phyloP scores from a whole-genome alignment of 2,797 vertebrate species.

The Botia kubotai region DNA sequence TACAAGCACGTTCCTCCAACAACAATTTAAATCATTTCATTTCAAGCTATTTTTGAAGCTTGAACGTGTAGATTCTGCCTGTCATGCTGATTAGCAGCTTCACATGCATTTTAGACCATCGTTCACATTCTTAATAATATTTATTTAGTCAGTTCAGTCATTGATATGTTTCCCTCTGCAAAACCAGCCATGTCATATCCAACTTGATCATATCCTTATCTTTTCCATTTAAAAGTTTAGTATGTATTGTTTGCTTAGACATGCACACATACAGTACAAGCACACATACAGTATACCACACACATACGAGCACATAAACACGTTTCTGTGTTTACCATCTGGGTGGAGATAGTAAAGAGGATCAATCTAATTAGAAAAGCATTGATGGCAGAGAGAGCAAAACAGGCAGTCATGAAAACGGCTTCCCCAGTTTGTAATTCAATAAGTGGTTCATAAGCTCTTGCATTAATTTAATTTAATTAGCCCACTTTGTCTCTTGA shows the following conservation, averaged over 20 bases:
- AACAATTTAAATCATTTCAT: background rate
- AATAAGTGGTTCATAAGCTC: slow-evolving; percentile 71
- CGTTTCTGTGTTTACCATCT: slow-evolving; percentile 56
- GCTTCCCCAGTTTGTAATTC: slow-evolving; percentile 64
- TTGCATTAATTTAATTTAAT: slow-evolving; percentile 72
- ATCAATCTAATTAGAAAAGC: slow-evolving; percentile 62
- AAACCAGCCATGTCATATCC: slow-evolving; percentile 2
- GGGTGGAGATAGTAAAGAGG: slow-evolving; percentile 43
- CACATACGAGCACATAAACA: slow-evolving; percentile 9
- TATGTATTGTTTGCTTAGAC: background rate
- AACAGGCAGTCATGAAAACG: slow-evolving; percentile 13
- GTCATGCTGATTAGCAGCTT: background rate
- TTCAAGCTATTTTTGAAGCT: background rate
- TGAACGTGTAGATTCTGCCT: background rate
- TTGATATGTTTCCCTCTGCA: background rate
- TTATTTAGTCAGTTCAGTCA: background rate
- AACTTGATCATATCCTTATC: background rate
- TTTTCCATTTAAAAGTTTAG: slow-evolving; percentile 3
- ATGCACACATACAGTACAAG: background rate
- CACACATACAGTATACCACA: slow-evolving; percentile 2
- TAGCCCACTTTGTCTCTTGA: slow-evolving; percentile 62
- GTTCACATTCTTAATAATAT: slow-evolving; percentile 6
- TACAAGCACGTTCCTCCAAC: background rate
- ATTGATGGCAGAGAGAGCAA: slow-evolving; percentile 41
- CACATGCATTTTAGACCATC: background rate